Conservation (phyloP, 2,888 invertebrate species). For the Argynnis bischoffii region DNA sequence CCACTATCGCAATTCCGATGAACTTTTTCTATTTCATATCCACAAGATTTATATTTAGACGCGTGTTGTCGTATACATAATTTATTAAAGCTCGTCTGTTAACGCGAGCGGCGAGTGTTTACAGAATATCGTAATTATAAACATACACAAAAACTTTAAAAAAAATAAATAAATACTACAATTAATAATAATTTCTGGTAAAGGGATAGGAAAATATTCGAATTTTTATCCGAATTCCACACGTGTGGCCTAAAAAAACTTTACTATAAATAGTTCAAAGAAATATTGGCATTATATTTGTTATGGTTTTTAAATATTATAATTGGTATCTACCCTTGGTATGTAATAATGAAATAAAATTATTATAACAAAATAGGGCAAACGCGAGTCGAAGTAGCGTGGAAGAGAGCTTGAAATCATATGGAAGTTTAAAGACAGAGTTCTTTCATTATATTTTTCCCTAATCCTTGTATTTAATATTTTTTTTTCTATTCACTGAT, state of each 20-base stretch:
- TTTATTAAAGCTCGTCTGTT: slow-evolving; percentile 32
- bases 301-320: neutral
- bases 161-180: slow-evolving; percentile 35
- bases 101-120: slow-evolving; percentile 36
- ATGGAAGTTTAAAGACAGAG: too few relatives aligned
- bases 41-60: slow-evolving; percentile 34
- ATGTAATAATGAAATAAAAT: too few relatives aligned
- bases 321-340: neutral
- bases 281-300: neutral
- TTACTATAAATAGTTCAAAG: slow-evolving; percentile 1
- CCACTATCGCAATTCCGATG: slow-evolving; percentile 24
- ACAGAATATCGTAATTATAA: slow-evolving; percentile 38
- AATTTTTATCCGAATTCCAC: slow-evolving; percentile 6
- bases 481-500: too few relatives aligned
- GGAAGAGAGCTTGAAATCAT: too few relatives aligned
- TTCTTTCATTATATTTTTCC: too few relatives aligned
- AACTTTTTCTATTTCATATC: slow-evolving; percentile 31
- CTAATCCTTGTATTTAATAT: too few relatives aligned
- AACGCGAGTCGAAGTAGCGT: too few relatives aligned
- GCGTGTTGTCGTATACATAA: slow-evolving; percentile 35
- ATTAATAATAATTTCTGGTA: slow-evolving; percentile 18
- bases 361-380: too few relatives aligned
- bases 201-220: slow-evolving; percentile 3
- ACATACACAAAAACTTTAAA: slow-evolving; percentile 33
- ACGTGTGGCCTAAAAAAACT: slow-evolving; percentile 5